A percentile compares a stretch with the other conserved stretches of the same genome.
phyloP scores from a whole-genome alignment of 64 coral and sea anemone species.

The Montipora cactus region DNA sequence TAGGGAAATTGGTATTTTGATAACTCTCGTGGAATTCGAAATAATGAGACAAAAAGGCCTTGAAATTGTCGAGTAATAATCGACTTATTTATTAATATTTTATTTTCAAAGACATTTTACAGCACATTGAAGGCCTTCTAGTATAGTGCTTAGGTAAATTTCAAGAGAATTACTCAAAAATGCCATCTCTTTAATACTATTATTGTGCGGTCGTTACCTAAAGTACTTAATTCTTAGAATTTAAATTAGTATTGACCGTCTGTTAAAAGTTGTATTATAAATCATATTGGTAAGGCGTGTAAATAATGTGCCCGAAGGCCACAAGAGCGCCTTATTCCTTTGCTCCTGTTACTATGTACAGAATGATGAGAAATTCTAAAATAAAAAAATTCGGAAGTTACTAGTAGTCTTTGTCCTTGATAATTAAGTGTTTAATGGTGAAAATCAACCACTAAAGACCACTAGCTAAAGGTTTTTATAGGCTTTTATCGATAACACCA shows the following conservation, averaged over 20 bases:
- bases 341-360: constrained; percentile 27
- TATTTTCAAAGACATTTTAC: neutral
- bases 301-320: constrained; percentile 18
- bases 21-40: neutral
- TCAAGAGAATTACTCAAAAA: neutral
- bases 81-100: constrained; percentile 35
- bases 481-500: too few relatives aligned
- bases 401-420: neutral
- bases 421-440: neutral
- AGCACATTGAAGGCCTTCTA: neutral
- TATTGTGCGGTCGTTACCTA: neutral
- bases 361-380: constrained; percentile 39
- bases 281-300: constrained; percentile 40
- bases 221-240: constrained; percentile 38
- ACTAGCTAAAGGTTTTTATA: too few relatives aligned
- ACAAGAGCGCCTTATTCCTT: constrained; percentile 19
- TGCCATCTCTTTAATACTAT: neutral
- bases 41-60: neutral
- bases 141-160: neutral
- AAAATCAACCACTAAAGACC: neutral
- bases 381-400: constrained; percentile 36
- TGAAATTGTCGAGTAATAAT: neutral
- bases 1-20: neutral
- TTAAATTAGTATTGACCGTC: constrained; percentile 24
- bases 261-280: constrained; percentile 36